Conservation (phyloP, 2,113 vertebrate species). For the Odontophorus gujanensis region DNA sequence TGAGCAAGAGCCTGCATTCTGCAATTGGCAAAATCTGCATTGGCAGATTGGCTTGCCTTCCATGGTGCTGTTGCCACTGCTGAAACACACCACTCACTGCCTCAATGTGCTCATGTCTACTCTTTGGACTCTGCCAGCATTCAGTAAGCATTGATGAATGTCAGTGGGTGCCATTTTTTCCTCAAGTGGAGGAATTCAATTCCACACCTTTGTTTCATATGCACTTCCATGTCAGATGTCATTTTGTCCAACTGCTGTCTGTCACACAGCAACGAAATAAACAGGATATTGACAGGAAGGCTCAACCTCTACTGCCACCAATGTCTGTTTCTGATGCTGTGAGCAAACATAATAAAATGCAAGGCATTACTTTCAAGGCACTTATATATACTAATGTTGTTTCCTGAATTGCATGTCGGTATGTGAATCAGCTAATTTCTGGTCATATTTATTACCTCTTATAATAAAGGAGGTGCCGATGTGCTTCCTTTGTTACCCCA, state of each 20-base stretch:
- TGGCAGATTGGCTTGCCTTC: too few species aligned
- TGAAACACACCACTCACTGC: background rate
- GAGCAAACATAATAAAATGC: background rate
- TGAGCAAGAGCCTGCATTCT: background rate
- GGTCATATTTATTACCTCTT: slow-evolving; percentile 20
- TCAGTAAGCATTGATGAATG: background rate
- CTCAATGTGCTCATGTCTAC: background rate
- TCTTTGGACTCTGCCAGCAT: background rate
- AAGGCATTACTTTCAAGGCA: background rate
- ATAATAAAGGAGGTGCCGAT: slow-evolving; percentile 1
- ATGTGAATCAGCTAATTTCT: slow-evolving; percentile 1
- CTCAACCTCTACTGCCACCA: background rate
- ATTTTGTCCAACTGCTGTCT: background rate
- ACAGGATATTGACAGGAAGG: background rate
- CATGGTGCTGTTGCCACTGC: background rate
- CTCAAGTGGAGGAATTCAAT: background rate
- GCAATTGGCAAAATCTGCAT: too few species aligned
- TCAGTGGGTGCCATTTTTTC: background rate
- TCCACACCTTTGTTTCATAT: too few species aligned
- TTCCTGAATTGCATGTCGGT: background rate
- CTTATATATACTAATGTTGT: background rate
- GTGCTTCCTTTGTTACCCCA: slow-evolving; percentile 34
- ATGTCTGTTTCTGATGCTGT: background rate
- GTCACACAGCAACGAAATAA: background rate
- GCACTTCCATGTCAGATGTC: background rate